These are phyloP conservation scores for Pseudococcus jackbeardsleyi DNA, from an alignment of 2,888 invertebrate species.

Conservation along the genomic window DNA sequence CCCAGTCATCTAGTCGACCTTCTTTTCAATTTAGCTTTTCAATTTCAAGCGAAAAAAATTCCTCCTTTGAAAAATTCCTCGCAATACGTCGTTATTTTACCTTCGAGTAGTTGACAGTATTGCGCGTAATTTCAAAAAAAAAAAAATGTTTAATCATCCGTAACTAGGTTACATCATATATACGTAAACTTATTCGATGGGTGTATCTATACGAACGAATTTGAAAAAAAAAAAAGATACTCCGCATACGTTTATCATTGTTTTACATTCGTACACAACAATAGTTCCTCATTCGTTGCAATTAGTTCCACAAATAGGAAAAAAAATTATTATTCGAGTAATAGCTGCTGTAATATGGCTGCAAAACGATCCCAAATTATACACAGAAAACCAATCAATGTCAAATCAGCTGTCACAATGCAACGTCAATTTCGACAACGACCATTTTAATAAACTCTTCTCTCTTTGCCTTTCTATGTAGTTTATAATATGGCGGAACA, in stretches of 20 bases:
- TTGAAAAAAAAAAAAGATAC: slow-evolving; percentile 13
- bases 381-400: slow-evolving; percentile 13
- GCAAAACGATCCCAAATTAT: neutral
- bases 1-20: slow-evolving; percentile 25
- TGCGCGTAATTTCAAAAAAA: slow-evolving; percentile 27
- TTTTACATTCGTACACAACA: neutral
- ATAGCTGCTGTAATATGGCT: neutral
- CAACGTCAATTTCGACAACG: slow-evolving; percentile 5
- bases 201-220: neutral
- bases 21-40: slow-evolving; percentile 38
- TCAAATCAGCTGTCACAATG: slow-evolving; percentile 1
- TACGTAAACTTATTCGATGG: neutral
- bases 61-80: slow-evolving; percentile 31
- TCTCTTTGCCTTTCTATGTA: neutral
- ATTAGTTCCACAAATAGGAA: slow-evolving; percentile 22
- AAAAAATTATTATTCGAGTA: neutral
- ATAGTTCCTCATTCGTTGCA: slow-evolving; percentile 16
- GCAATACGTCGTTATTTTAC: slow-evolving; percentile 28
- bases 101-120: slow-evolving; percentile 23
- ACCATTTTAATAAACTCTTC: slow-evolving; percentile 5
- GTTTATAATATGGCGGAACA: slow-evolving; percentile 7
- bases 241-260: neutral
- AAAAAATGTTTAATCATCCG: slow-evolving; percentile 1
- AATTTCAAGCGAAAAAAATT: slow-evolving; percentile 13
- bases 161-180: neutral